A percentile compares a stretch with the other conserved stretches of the same genome.
Conservation (phyloP, 2,888 invertebrate genomes). For the Hirtodrosophila trivittata region DNA sequence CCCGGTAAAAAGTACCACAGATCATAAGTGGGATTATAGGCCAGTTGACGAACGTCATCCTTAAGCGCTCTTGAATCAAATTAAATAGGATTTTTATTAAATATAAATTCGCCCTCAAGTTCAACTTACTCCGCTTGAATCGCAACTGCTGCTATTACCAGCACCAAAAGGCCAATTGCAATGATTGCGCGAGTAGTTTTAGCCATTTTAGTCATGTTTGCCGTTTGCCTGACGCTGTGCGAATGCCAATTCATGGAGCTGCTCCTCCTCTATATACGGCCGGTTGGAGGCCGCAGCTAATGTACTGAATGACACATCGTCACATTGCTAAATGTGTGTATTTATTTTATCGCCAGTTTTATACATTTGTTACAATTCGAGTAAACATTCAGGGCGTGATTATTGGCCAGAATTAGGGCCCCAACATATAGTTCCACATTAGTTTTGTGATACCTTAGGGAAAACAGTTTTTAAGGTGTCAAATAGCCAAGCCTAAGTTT, state of each 20-base stretch:
- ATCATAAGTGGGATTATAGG: constrained; percentile 67
- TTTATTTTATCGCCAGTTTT: constrained; percentile 3
- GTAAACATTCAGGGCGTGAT: neutral
- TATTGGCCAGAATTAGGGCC: no score
- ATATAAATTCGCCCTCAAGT: no score
- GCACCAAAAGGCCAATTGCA: constrained; percentile 28
- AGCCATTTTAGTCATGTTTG: constrained; percentile 4
- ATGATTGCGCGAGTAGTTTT: constrained; percentile 36
- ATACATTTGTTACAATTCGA: constrained; percentile 4
- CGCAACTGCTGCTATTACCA: constrained; percentile 12
- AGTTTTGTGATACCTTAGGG: no score
- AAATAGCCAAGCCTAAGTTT: no score
- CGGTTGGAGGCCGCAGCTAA: constrained; percentile 2
- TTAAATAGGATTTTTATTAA: no score
- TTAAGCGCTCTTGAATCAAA: no score
- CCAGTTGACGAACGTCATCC: constrained; percentile 10
- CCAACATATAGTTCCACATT: no score
- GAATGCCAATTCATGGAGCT: constrained; percentile 27
- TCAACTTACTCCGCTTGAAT: constrained; percentile 27
- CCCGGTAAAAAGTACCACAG: constrained; percentile 63
- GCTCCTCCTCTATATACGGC: constrained; percentile 27
- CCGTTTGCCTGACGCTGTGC: constrained; percentile 13
- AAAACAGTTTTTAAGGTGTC: no score
- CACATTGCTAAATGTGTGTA: neutral
- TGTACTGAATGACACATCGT: constrained; percentile 1